Evolutionary conservation across 23 tunicate genomes (phyloP), one percentile per base, ranked within the genome.

Genomic region (Botrylloides violaceus): DNA sequence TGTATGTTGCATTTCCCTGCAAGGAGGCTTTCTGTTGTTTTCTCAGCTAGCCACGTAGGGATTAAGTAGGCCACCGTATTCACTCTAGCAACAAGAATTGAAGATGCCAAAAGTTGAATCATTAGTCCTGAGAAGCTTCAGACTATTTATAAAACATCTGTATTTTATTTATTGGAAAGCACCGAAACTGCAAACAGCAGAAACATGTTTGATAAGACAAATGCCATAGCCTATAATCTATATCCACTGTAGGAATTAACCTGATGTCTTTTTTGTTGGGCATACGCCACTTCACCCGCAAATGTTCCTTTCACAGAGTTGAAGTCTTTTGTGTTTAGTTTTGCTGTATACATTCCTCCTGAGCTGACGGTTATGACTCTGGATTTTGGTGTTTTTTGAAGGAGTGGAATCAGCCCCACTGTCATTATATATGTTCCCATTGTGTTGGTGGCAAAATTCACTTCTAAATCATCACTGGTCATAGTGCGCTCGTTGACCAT

Each of bases 371-470:
- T 92, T 5, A 88, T 88, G 64, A 92, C 98, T 61, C 93, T 43
- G 1, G 92, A 83, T 22, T 72, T 66, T 12, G 72, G 63, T 1
- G 93, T 75, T 58, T 71, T 76, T 28, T 59, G 64, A 2, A 80
- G 71, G 49, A 84, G 55, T 4, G 91, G 92, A 9, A 84, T 66
- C 32, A 92, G 64, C n/a, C 78, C 65, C 32, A 65, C 49, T 29
- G 98, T 92, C n/a, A 92, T 61, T 1, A 92, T 66, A 38, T 92
- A 84, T 9, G 92, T 92, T 64, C 98, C 98, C 37, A 92, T 32
- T 35, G 98, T 92, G 58, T 92, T 92, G 1, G 98, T 92, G n/a
- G 98, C 98, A 71, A 92, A 92, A 71, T 92, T 92, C 4, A 71
- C 59, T 49, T 92, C 98, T 35, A 84, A 4, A 19, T 86, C 77